Base-by-base conservation (phyloP, 1,140 invertebrate species). In the Agrypnia vestita region DNA sequence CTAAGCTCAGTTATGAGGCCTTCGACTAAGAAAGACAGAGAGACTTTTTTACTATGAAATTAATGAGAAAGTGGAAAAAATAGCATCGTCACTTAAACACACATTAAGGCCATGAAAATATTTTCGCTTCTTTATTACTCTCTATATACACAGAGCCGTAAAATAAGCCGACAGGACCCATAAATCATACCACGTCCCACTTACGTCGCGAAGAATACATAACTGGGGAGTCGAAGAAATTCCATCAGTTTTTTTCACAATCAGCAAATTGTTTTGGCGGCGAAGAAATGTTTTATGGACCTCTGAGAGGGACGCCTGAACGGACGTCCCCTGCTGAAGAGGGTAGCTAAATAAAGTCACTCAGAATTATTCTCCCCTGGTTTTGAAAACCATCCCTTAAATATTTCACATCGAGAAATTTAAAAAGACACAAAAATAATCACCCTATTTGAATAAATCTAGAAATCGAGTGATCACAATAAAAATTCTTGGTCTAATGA, bases 111-210 rank as follows among this genome's bases (percentile, higher is more conserved):
- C 49, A 51, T 15, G 49, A 51, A 51, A 51, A 15, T 51, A 51
- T 51, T 51, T 51, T 15, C 11, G 49, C 49, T 1, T 1, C n/a
- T 51, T 51, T 51, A 35, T 35, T 35, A 35, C 25, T 35, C 25
- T 3, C 25, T 35, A 51, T 51, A 3, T 51, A 51, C 8, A 1
- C 11, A 49, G 35, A 17, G 44, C 15, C 10, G 43, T 69, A 69
- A 69, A 69, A 69, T 46, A 51, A 51, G 8, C 49, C 49, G 11
- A 4, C n/a, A 51, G n/a, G 8, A 51, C 43, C 6, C 44, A 17
- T 69, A 69, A 69, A 69, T 69, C 64, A 69, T 47, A 69, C 19
- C 13, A 46, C 44, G 64, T 69, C 44, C 21, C 44, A 69, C n/a
- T 69, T 46, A 49, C 64, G 64, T 69, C 64, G 46, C 15, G 7